Conservation (phyloP, 2,113 vertebrate genomes). For the Marmota flaviventris region DNA sequence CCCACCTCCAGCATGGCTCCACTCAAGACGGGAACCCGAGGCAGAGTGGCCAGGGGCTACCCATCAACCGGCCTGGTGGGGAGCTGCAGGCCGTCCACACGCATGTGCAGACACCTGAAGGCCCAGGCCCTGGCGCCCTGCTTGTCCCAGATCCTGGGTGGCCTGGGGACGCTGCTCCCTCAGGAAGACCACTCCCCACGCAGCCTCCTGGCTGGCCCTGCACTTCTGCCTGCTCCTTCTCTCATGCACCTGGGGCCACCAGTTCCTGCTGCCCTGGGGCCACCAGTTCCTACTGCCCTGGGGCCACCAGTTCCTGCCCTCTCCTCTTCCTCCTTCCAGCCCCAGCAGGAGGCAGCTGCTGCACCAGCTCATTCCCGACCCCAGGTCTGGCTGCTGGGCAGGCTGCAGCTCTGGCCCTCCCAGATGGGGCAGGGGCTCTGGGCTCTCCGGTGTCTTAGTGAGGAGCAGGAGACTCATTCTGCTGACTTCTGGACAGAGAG, state of each 20-base stretch:
- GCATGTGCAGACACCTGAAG: background rate
- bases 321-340: background rate
- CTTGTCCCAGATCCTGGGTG: background rate
- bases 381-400: background rate
- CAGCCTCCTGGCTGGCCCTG: too few species aligned
- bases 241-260: background rate
- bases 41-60: too few species aligned
- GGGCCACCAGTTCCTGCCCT: too few species aligned
- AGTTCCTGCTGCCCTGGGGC: too few species aligned
- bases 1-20: background rate
- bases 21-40: background rate
- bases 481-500: background rate
- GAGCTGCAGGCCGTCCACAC: background rate
- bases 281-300: too few species aligned
- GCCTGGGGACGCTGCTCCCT: background rate
- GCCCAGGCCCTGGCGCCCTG: too few species aligned
- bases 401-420: background rate
- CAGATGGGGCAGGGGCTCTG: background rate
- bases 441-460: background rate
- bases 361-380: too few species aligned
- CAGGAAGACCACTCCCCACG: background rate
- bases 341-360: too few species aligned
- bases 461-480: background rate
- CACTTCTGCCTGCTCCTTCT: background rate
- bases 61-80: too few species aligned